Evolutionary conservation across 2,113 vertebrate species (phyloP), one percentile per base, ranked within the genome.

Genomic region (Galbula dea): DNA sequence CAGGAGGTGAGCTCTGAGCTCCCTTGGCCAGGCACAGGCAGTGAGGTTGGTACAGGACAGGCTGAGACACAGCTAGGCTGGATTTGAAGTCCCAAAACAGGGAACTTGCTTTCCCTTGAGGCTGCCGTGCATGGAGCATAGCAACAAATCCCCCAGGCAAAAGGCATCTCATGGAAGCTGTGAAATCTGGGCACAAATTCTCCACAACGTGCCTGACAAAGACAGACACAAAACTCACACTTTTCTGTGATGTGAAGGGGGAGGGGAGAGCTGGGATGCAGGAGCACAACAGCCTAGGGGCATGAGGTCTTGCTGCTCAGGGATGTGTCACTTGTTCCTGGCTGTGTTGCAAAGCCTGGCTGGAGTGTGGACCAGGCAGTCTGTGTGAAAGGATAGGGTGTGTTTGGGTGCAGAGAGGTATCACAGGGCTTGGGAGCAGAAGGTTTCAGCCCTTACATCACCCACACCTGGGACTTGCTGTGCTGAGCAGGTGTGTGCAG

Each of bases 401-500:
- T 57, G 20, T 8, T 6, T 34, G 22, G 30, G 41, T 8, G 22
- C 26, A 51, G 48, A 54, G 48, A 39, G 27, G 37, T 21, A 22
- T 37, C 6, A 3, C 19, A n/a, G 58, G 51, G 10, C 49, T 73
- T 77, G 41, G 43, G 32, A 58, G 74, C 19, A 1, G 30, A 11
- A 2, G 11, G 3, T 30, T 37, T 45, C 36, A 54, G 9, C 0
- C 46, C 19, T 55, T 1, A 0, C 10, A 75, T 10, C 15, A 23
- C 10, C 4, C 49, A 15, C 16, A 6, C 5, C 54, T 57, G 45
- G 15, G 9, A 23, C 7, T 17, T 12, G 58, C n/a, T 32, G 52
- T 0, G 1, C 30, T 39, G 57, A 67, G 37, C 2, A 4, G 12
- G 26, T 3, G 1, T 2, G 0, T 20, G 41, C n/a, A 74, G 72